These are phyloP conservation scores for Pterocles gutturalis DNA, from an alignment of 2,113 vertebrate species.

Conservation along the genomic window DNA sequence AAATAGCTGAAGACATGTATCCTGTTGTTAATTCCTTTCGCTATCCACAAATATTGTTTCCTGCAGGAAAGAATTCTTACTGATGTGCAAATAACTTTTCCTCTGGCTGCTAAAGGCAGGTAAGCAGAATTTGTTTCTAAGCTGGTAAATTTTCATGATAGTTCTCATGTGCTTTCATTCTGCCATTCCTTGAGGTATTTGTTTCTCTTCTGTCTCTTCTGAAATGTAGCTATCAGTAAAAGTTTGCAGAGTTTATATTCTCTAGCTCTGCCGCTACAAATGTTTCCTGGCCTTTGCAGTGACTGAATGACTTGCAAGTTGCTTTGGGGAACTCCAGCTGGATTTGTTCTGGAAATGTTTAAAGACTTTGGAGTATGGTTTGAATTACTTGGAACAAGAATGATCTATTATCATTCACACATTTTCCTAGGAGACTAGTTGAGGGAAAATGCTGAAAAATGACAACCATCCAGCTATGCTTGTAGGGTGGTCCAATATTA, in stretches of 20 bases:
- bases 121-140: not conserved
- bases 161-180: not conserved
- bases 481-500: slow-evolving; percentile 44
- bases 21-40: not conserved
- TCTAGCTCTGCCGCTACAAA: not conserved
- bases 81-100: not conserved
- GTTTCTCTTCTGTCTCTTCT: not conserved
- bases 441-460: slow-evolving; percentile 16
- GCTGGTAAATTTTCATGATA: not conserved
- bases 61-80: not conserved
- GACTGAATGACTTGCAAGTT: slow-evolving; percentile 12
- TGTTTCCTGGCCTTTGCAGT: not conserved
- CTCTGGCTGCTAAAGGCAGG: not conserved
- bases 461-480: not conserved
- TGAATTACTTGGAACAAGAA: slow-evolving; percentile 56
- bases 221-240: not conserved
- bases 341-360: not conserved
- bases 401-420: slow-evolving; percentile 33
- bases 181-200: not conserved
- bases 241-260: not conserved
- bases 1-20: not conserved
- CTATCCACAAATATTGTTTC: not conserved
- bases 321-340: slow-evolving; percentile 33
- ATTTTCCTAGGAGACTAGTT: slow-evolving; percentile 18
- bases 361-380: slow-evolving; percentile 34